Conservation (phyloP, 2,113 vertebrate genomes). For the Scomber colias region DNA sequence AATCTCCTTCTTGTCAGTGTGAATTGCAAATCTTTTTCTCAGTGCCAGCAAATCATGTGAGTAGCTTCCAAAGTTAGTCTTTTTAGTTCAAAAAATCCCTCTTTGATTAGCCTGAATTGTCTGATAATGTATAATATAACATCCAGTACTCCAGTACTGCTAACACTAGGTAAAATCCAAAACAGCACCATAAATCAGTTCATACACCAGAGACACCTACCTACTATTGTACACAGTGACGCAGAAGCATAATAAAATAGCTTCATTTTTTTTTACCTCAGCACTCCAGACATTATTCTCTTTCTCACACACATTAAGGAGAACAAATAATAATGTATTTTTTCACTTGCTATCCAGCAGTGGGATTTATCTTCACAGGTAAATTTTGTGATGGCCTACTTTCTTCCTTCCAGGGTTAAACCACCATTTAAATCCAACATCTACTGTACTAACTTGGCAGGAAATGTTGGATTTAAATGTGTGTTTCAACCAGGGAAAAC, state of each 20-base stretch:
- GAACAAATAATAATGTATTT: too few species aligned
- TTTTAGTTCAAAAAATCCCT: too few species aligned
- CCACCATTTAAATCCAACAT: not conserved
- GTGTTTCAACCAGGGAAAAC: not conserved
- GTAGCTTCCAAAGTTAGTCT: too few species aligned
- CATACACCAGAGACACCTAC: not conserved
- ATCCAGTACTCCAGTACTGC: too few species aligned
- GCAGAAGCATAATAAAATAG: not conserved
- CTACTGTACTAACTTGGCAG: not conserved
- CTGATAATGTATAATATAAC: too few species aligned
- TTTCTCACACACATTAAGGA: too few species aligned
- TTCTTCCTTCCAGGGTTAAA: too few species aligned
- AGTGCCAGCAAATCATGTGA: too few species aligned
- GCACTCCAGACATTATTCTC: not conserved
- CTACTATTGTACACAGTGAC: not conserved
- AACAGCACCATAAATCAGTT: not conserved
- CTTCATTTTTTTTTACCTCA: not conserved
- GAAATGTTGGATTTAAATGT: slow-evolving; percentile 14
- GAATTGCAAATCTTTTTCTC: not conserved
- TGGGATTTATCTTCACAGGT: too few species aligned
- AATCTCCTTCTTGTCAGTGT: not conserved
- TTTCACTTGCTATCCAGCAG: too few species aligned
- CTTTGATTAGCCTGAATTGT: too few species aligned
- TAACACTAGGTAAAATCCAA: not conserved
- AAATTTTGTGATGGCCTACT: too few species aligned